Evolutionary conservation across 92 coral and sea anemone species (phyloP).

Genomic region (Parazoanthus darwini): DNA sequence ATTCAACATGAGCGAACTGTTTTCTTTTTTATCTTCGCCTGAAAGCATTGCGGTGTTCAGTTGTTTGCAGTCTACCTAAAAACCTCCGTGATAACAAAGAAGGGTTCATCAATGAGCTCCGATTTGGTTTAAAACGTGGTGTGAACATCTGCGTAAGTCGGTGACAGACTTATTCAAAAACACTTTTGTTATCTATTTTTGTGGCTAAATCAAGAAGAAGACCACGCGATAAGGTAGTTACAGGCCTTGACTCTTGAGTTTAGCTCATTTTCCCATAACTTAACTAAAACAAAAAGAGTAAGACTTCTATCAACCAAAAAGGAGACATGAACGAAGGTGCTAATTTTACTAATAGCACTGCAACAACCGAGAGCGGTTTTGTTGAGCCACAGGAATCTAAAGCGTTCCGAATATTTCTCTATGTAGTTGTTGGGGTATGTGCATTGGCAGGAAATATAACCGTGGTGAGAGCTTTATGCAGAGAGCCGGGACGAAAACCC

Average conservation of each 20-base stretch:
- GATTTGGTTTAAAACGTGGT: not conserved
- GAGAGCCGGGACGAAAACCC: constrained; percentile 7
- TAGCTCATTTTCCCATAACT: not conserved
- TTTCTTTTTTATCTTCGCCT: not conserved
- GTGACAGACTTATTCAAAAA: too few relatives aligned
- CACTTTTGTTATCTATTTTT: too few relatives aligned
- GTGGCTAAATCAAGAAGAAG: not conserved
- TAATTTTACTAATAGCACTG: not conserved
- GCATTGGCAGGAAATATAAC: not conserved
- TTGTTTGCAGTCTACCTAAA: not conserved
- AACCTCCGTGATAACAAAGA: not conserved
- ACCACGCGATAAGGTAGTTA: not conserved
- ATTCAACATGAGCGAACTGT: not conserved
- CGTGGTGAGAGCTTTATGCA: constrained; percentile 1
- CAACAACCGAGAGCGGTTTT: not conserved
- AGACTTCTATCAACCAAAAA: not conserved
- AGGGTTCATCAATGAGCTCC: not conserved
- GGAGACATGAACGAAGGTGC: not conserved
- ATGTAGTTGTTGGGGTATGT: constrained; percentile 2
- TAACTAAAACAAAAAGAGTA: not conserved
- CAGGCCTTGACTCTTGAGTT: too few relatives aligned
- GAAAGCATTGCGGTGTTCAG: too few relatives aligned
- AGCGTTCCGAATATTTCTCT: constrained; percentile 8
- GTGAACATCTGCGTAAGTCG: not conserved
- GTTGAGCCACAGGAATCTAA: not conserved